These are phyloP conservation scores for Naso thynnoides DNA, from an alignment of 2,797 vertebrate genomes.

Conservation along the genomic window DNA sequence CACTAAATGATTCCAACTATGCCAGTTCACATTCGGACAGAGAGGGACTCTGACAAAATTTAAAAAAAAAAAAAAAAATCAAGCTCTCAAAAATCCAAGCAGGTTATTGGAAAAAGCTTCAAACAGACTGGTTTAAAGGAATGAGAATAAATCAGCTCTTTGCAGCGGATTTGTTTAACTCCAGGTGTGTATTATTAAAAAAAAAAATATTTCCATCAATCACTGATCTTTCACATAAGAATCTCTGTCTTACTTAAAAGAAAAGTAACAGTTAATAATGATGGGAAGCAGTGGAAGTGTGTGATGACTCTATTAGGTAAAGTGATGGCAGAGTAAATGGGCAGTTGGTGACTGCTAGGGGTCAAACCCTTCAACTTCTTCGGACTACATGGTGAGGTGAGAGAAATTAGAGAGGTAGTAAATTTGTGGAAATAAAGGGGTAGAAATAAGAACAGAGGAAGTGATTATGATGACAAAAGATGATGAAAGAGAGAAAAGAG, in stretches of 20 bases:
- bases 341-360: slow-evolving; percentile 60
- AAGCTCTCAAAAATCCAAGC: slow-evolving; percentile 15
- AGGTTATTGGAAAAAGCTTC: slow-evolving; percentile 46
- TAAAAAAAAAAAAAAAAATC: no score
- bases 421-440: not conserved
- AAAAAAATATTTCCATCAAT: slow-evolving; percentile 62
- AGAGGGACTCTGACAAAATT: slow-evolving; percentile 2
- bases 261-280: slow-evolving; percentile 39
- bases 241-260: slow-evolving; percentile 12
- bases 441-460: slow-evolving; percentile 1
- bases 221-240: slow-evolving; percentile 39
- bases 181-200: slow-evolving; percentile 37
- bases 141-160: slow-evolving; percentile 25
- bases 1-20: slow-evolving; percentile 20
- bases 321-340: slow-evolving; percentile 62
- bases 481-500: slow-evolving; percentile 22
- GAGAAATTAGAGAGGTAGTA: not conserved
- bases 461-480: not conserved
- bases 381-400: slow-evolving; percentile 4
- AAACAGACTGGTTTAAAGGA: slow-evolving; percentile 13
- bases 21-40: slow-evolving; percentile 20
- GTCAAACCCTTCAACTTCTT: slow-evolving; percentile 34
- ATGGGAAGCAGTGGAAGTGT: slow-evolving; percentile 24
- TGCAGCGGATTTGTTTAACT: not conserved
- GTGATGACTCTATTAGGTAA: slow-evolving; percentile 50